Base-by-base conservation (phyloP, 2,888 invertebrate species). In the Gari tellinella region DNA sequence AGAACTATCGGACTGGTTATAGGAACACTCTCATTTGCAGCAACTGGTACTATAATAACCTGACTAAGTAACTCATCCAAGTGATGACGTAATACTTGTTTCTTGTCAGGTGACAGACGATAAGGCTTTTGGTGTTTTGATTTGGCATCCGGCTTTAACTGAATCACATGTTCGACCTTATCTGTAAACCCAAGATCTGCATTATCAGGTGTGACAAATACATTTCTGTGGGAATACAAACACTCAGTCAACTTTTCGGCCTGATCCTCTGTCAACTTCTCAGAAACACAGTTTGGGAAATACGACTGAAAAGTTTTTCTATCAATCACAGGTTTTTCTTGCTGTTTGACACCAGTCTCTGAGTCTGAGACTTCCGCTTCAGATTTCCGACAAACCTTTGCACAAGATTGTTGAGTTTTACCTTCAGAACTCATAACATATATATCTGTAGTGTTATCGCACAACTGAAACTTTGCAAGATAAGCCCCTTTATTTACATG, bases 11-110 rank as follows among this genome's bases (percentile, higher is more conserved):
- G 67, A 43, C 55, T 68, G 2, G 64, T 64, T 14, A 73, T 73
- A 15, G 68, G 73, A 14, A 68, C 51, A 40, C 55, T 60, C 17
- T 73, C 72, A 21, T 7, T 26, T 43, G 55, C 61, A n/a, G 15
- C 14, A 14, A 72, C 64, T 26, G 73, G 58, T 15, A 58, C 37
- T 38, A 73, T 73, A 49, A 73, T 63, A 53, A 66, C 72, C 37
- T 63, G 48, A 26, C 17, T 19, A 26, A 67, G 46, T 14, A 73
- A 46, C 17, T 67, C 63, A 63, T 73, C 58, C 23, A 73, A 40
- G 38, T 73, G 72, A 62, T 73, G 63, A 15, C 55, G 55, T 17
- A 52, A 31, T 31, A 31, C 31, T 10, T 31, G 31, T 31, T 19
- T 14, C 19, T 38, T 55, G 17, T 55, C 55, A 37, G 55, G 55